Evolutionary conservation across 2,797 vertebrate species (phyloP).

Genomic region (Gymnopithys bicolor): DNA sequence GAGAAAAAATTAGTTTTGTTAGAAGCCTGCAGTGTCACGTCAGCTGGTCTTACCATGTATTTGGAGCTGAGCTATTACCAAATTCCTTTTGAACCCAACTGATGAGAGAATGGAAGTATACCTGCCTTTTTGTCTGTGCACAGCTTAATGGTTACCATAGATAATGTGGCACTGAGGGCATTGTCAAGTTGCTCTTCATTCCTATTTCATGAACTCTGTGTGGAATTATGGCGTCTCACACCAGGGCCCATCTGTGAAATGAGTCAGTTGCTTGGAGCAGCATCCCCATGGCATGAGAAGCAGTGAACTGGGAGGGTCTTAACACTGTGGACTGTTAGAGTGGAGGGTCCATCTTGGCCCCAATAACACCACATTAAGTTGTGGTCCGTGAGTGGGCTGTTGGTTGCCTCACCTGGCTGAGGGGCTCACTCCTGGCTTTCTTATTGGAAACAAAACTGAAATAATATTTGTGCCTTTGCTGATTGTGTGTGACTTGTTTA

Average conservation of each 20-base stretch:
- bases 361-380: not conserved
- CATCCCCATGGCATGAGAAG: not conserved
- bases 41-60: not conserved
- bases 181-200: not conserved
- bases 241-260: not conserved
- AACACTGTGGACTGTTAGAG: not conserved
- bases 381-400: not conserved
- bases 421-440: not conserved
- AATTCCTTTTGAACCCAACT: not conserved
- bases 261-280: not conserved
- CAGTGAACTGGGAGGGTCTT: not conserved
- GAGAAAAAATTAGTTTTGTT: not conserved
- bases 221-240: not conserved
- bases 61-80: conserved; percentile 15
- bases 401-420: not conserved
- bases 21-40: not conserved
- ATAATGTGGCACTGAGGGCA: conserved; percentile 31
- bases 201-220: fast-evolving
- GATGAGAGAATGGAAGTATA: conserved; percentile 10
- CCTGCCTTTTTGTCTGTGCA: conserved; percentile 8
- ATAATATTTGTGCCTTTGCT: not conserved
- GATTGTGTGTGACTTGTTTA: not conserved
- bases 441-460: not conserved
- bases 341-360: not conserved
- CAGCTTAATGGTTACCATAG: not conserved